Evolutionary conservation across 2,113 vertebrate species (phyloP), one percentile per base, ranked within the genome.

Genomic region (Ciconia boyciana): DNA sequence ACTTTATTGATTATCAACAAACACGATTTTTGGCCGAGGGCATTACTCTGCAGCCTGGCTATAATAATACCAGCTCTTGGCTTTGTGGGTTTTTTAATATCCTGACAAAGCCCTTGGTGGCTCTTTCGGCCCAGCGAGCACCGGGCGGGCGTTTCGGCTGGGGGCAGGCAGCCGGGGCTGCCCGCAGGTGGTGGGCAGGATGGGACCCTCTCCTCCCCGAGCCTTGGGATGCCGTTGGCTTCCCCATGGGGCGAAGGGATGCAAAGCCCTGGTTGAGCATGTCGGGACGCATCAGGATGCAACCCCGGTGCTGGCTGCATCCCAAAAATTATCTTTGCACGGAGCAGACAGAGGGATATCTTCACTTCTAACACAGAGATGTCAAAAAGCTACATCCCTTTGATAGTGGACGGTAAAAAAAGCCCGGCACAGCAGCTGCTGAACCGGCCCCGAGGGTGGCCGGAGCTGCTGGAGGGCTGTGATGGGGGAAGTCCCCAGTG

Each of bases 241-340:
- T 94, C 69, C n/a, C 78, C 34, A 57, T 55, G 55, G 65, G 54
- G 19, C 7, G 2, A 51, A 60, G 22, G 52, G 34, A 49, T 26
- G 34, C 60, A 54, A 36, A 60, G 16, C 32, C 55, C 77, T 80
- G 15, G 48, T 28, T 93, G 52, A 68, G 61, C 14, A 52, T 0
- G 0, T 4, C 19, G 6, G 71, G 57, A 89, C 16, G 10, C 7
- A 57, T 49, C 76, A 72, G 79, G 83, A 51, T 55, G 75, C 0
- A 2, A 22, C 46, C 44, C 17, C 20, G 28, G 32, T 0, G 13
- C 87, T 98, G 97, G 93, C 96, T 81, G 49, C 41, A 48, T 87
- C 95, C 96, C 98, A 93, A 83, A 87, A 94, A 48, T 96, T 65
- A 66, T 94, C 94, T 96, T 44, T 91, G 57, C 69, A 43, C 0